Percentiles rank a stretch among this genome's conserved stretches.
phyloP scores from a whole-genome alignment of 2,797 vertebrate genomes.

The Arnoldichthys spilopterus region DNA sequence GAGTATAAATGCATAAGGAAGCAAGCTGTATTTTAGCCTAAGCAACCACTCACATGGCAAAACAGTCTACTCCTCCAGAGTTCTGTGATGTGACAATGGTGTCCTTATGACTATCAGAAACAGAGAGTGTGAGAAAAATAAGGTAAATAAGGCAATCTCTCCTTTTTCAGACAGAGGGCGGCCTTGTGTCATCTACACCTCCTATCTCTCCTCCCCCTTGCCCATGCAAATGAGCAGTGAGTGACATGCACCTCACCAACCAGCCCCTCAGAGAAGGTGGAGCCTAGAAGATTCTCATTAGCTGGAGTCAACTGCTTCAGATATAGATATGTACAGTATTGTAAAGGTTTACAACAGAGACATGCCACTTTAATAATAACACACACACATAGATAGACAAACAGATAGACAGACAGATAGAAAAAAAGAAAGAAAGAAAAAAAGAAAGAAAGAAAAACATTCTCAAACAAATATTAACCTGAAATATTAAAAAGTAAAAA shows the following conservation, averaged over 20 bases:
- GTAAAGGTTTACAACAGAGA: not conserved
- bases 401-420: too few relatives aligned
- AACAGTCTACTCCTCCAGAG: too few relatives aligned
- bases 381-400: too few relatives aligned
- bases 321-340: not conserved
- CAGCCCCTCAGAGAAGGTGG: slow-evolving; percentile 3
- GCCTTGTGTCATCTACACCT: slow-evolving; percentile 78
- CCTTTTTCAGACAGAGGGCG: slow-evolving; percentile 81
- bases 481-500: too few relatives aligned
- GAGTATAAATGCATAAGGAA: too few relatives aligned
- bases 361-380: not conserved
- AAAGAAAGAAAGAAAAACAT: too few relatives aligned
- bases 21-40: not conserved
- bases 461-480: too few relatives aligned
- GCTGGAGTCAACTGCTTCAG: not conserved
- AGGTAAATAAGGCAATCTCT: slow-evolving; percentile 62
- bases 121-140: not conserved
- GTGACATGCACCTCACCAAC: slow-evolving; percentile 28
- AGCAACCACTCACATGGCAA: not conserved
- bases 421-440: too few relatives aligned
- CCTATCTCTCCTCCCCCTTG: slow-evolving; percentile 43
- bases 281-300: not conserved
- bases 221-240: slow-evolving; percentile 51
- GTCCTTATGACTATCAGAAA: not conserved
- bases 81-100: not conserved